Evolutionary conservation across 1,140 invertebrate species (phyloP), one percentile per base, ranked within the genome.

Genomic region (Homarus americanus): DNA sequence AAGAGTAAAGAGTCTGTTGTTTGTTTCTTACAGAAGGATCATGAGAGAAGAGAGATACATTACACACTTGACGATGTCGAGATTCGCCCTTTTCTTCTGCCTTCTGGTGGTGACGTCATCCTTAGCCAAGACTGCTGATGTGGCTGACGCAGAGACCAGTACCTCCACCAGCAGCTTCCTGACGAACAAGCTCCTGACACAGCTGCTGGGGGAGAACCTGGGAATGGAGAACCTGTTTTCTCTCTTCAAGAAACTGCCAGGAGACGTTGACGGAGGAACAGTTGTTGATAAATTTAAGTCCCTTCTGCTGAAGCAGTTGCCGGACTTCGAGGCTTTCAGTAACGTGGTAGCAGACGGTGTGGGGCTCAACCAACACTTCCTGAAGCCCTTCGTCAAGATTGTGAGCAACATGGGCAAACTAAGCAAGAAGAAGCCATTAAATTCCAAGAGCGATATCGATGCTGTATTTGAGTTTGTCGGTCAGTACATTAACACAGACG

Each of bases 311-410:
- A 82, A 82, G 53, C 41, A 53, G 41, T 32, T 82, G 38, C 83
- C 83, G 2, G 72, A 36, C 36, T 15, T 75, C 40, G 72, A 75
- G 41, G 76, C 10, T 5, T 1, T 79, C 40, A 36, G n/a, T 15
- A 44, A 28, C 36, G 41, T 73, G 40, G 83, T 85, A 17, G 38
- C 83, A 12, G 83, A 49, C 0, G 41, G 83, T 9, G 15, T 75
- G 2, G 69, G 41, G 2, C 28, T 85, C 12, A 28, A 49, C 12
- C 12, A 41, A 17, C 69, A 85, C 28, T 5, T 85, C 32, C n/a
- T 85, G 41, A 72, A 72, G 36, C n/a, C n/a, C n/a, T 75, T 85
- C n/a, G n/a, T 75, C 24, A 75, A 85, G 36, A 38, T 75, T n/a
- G 83, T 49, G 9, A 58, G n/a, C 40, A 75, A 24, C 17, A 66